These are phyloP conservation scores for Julus scanicus DNA, from an alignment of 2,888 invertebrate genomes.

Conservation along the genomic window DNA sequence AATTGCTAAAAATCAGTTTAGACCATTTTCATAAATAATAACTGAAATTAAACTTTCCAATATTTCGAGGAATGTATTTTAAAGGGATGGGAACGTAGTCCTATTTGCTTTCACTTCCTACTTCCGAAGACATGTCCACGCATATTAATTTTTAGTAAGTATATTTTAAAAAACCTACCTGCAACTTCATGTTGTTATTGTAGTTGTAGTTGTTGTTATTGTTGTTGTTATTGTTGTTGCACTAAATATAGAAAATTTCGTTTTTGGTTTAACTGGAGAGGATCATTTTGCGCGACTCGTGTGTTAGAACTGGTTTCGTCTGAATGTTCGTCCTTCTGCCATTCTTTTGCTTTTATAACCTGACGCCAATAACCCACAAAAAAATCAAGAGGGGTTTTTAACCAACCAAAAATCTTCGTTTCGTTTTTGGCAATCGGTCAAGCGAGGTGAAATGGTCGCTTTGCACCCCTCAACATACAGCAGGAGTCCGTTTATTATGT, in stretches of 20 bases:
- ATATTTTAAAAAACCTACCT: background rate
- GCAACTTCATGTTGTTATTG: conserved; percentile 28
- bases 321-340: conserved; percentile 48
- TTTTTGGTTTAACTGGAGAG: background rate
- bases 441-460: conserved; percentile 16
- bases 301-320: conserved; percentile 22
- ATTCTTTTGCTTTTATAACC: conserved; percentile 49
- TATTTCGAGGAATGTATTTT: background rate
- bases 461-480: background rate
- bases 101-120: background rate
- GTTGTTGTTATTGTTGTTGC: background rate
- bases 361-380: background rate
- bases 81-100: background rate
- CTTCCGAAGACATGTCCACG: background rate
- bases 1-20: too few species aligned
- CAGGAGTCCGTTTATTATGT: background rate
- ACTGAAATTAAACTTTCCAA: too few species aligned
- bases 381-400: background rate
- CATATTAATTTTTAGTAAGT: background rate
- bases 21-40: too few species aligned
- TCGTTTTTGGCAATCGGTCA: conserved; percentile 50
- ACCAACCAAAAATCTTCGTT: background rate
- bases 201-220: background rate
- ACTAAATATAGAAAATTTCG: background rate
- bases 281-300: background rate